Conservation (phyloP, 2,888 invertebrate species). For the Spialia ferax region DNA sequence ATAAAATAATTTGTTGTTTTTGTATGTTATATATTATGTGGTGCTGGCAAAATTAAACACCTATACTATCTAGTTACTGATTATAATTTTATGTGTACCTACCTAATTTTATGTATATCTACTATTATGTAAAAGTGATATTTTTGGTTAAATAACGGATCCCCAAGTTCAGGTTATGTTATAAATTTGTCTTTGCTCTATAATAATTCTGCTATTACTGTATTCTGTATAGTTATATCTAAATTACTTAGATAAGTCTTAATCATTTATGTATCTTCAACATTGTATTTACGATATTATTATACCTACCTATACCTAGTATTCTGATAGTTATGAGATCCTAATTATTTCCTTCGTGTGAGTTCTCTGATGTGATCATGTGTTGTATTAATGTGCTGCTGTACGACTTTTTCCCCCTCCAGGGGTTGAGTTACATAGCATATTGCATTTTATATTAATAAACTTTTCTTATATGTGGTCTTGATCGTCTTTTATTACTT, state of each 20-base stretch:
- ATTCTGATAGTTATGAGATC: neutral
- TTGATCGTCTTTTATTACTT: constrained; percentile 17
- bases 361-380: constrained; percentile 50
- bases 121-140: too few relatives aligned
- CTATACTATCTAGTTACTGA: too few relatives aligned
- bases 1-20: too few relatives aligned
- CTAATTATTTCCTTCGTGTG: constrained; percentile 44
- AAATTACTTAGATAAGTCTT: constrained; percentile 2
- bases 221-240: constrained; percentile 2
- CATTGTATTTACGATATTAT: constrained; percentile 2
- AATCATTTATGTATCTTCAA: constrained; percentile 6
- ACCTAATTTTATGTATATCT: too few relatives aligned
- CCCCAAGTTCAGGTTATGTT: neutral
- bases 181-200: neutral
- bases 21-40: too few relatives aligned
- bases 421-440: constrained; percentile 62
- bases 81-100: neutral
- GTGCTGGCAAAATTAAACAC: too few relatives aligned
- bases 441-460: constrained; percentile 83
- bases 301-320: neutral
- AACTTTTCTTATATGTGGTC: constrained; percentile 83
- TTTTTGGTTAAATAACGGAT: neutral
- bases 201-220: constrained; percentile 5
- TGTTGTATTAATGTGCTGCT: constrained; percentile 45
- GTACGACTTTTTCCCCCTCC: constrained; percentile 50